Conservation (phyloP, 1,140 invertebrate species). For the Meloidogyne hapla region DNA sequence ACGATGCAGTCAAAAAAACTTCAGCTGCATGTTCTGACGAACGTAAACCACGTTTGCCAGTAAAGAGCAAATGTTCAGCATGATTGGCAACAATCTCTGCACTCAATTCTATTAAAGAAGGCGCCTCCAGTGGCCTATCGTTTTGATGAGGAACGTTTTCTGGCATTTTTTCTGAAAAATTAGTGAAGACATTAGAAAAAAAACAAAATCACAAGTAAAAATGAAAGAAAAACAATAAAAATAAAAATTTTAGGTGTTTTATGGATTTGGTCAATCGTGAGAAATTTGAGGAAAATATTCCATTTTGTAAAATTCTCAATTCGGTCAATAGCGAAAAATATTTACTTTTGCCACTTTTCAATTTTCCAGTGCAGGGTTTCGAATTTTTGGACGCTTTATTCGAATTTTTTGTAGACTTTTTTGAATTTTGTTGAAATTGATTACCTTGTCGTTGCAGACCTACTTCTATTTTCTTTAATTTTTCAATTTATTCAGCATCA, state of each 20-base stretch:
- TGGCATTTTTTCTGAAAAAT: conserved; percentile 16
- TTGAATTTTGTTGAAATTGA: neutral
- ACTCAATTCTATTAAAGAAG: conserved; percentile 34
- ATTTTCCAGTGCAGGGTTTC: too few species aligned
- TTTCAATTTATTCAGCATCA: conserved; percentile 5
- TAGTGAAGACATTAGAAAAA: neutral
- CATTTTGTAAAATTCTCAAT: neutral
- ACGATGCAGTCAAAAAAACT: neutral
- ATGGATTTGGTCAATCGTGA: neutral
- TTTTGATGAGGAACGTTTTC: conserved; percentile 18
- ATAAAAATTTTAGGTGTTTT: neutral
- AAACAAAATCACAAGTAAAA: too few species aligned
- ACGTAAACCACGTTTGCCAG: neutral
- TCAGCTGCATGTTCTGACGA: neutral
- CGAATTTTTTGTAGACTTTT: neutral
- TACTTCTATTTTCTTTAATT: neutral
- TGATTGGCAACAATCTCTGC: conserved; percentile 32
- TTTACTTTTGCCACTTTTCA: too few species aligned
- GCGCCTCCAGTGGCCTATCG: conserved; percentile 30
- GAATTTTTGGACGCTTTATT: too few species aligned
- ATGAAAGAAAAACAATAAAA: too few species aligned
- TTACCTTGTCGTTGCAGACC: neutral
- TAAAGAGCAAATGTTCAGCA: conserved; percentile 13
- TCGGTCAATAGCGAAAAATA: too few species aligned
- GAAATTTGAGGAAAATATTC: neutral